Evolutionary conservation across 35 echinoderm and acorn worm genomes (phyloP).

Genomic region (Anneissia japonica): DNA sequence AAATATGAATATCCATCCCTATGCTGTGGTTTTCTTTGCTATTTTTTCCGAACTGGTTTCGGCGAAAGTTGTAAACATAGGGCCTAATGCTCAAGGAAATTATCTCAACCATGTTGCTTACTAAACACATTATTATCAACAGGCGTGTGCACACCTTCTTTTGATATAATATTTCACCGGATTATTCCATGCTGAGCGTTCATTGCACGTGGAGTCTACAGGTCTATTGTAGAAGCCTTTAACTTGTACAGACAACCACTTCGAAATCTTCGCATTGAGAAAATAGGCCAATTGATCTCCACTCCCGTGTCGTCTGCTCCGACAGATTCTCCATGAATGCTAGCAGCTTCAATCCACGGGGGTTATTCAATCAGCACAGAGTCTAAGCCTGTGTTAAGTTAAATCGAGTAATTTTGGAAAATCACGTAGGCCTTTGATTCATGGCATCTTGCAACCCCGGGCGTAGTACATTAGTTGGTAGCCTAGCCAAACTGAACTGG

Average conservation of each 20-base stretch:
- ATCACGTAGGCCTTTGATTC: not conserved
- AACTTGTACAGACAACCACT: not conserved
- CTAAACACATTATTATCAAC: too few species aligned
- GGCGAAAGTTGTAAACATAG: too few species aligned
- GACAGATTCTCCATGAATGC: not conserved
- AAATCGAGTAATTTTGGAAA: not conserved
- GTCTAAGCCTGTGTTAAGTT: not conserved
- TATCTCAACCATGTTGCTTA: too few species aligned
- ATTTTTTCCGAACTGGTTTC: too few species aligned
- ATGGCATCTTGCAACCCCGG: not conserved
- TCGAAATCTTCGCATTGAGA: not conserved
- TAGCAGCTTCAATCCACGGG: not conserved
- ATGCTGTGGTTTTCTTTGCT: too few species aligned
- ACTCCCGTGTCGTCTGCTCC: not conserved
- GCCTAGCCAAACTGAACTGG: not conserved
- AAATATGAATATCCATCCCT: too few species aligned
- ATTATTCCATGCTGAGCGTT: not conserved
- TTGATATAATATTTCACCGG: not conserved
- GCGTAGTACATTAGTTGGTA: not conserved
- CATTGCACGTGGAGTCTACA: not conserved
- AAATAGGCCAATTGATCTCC: not conserved
- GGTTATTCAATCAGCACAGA: not conserved
- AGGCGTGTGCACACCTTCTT: too few species aligned
- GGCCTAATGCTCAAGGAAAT: too few species aligned
- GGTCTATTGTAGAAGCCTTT: not conserved